Conservation (phyloP, 2,888 invertebrate genomes). For the Rosalia funebris region DNA sequence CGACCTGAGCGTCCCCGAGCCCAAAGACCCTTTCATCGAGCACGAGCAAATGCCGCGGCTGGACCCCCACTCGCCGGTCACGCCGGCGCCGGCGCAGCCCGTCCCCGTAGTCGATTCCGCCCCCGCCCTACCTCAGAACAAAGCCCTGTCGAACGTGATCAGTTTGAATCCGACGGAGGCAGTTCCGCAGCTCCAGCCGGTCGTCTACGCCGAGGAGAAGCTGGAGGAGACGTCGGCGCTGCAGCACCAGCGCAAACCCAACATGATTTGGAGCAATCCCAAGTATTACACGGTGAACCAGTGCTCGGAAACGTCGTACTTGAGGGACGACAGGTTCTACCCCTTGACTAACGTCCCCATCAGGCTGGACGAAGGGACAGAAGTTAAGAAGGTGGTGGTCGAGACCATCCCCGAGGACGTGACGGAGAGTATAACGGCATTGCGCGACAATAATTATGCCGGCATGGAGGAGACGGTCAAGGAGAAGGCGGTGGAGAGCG, state of each 20-base stretch:
- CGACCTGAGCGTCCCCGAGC: slow-evolving; percentile 38
- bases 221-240: neutral
- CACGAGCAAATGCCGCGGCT: slow-evolving; percentile 48
- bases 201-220: neutral
- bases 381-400: slow-evolving; percentile 36
- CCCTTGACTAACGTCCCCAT: slow-evolving; percentile 59
- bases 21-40: slow-evolving; percentile 31
- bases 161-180: too few species aligned
- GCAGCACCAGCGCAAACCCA: slow-evolving; percentile 42
- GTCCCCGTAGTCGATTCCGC: slow-evolving; percentile 18
- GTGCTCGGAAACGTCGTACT: slow-evolving; percentile 50
- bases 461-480: slow-evolving; percentile 4
- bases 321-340: slow-evolving; percentile 57
- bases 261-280: slow-evolving; percentile 48
- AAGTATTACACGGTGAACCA: slow-evolving; percentile 58
- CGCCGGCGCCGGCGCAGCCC: neutral
- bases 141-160: too few species aligned
- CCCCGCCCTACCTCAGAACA: neutral
- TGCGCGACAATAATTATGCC: slow-evolving; percentile 16
- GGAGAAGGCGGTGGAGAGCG: neutral
- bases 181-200: too few species aligned
- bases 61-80: slow-evolving; percentile 33
- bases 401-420: slow-evolving; percentile 32
- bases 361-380: slow-evolving; percentile 40
- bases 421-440: slow-evolving; percentile 17